Evolutionary conservation across 2,888 invertebrate genomes (phyloP).

Genomic region (Eulithis prunata): DNA sequence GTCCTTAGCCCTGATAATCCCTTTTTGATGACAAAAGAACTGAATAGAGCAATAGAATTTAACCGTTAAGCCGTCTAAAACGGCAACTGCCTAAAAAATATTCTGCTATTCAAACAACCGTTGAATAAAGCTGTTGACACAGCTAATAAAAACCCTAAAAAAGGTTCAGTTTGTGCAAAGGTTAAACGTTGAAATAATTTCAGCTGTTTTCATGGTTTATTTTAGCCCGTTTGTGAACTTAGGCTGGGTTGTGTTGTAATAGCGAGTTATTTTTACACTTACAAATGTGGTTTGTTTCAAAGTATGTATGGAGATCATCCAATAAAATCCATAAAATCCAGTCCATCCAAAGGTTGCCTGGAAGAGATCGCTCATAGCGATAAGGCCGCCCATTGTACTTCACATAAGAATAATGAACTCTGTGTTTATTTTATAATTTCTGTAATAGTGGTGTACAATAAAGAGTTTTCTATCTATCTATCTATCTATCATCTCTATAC

Average conservation of each 20-base stretch:
- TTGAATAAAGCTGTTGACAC: constrained; percentile 52
- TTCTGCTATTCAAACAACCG: constrained; percentile 42
- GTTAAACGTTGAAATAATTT: constrained; percentile 42
- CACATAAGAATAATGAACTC: no score
- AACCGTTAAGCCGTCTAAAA: background rate
- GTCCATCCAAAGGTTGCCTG: no score
- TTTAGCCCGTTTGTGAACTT: constrained; percentile 48
- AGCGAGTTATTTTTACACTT: constrained; percentile 26
- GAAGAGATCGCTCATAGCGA: no score
- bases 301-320: no score
- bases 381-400: no score
- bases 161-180: constrained; percentile 46
- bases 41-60: constrained; percentile 7
- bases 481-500: no score
- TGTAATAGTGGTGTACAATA: no score
- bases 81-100: constrained; percentile 41
- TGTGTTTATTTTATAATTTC: no score
- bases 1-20: no score
- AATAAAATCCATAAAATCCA: no score
- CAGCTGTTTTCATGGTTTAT: constrained; percentile 44
- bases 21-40: background rate
- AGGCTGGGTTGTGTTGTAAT: constrained; percentile 42
- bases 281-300: background rate
- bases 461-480: no score
- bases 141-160: constrained; percentile 47